A percentile compares a stretch with the other conserved stretches of the same genome.
These are phyloP conservation scores for Patiria miniata DNA, from an alignment of 35 echinoderm and acorn worm species.

Conservation along the genomic window DNA sequence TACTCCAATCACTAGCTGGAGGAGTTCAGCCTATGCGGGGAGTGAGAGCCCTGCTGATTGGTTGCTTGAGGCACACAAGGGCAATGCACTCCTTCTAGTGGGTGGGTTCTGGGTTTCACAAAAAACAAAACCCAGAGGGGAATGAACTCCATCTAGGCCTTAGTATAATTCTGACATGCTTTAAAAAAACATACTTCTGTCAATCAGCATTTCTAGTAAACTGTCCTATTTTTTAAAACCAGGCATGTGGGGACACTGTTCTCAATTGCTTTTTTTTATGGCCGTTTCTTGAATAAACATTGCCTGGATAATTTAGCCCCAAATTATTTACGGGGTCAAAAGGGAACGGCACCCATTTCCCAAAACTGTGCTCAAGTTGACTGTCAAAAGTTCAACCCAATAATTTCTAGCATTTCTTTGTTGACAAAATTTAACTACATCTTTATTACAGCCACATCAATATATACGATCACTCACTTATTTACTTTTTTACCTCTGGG, in stretches of 20 bases:
- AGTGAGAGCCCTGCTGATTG: conserved; percentile 6
- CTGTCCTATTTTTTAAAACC: conserved; percentile 9
- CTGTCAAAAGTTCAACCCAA: no score
- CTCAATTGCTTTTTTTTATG: background rate
- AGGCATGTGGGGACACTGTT: background rate
- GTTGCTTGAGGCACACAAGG: conserved; percentile 2
- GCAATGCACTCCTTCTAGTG: background rate
- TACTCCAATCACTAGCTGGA: background rate
- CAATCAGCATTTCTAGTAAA: conserved; percentile 14
- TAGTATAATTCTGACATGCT: background rate
- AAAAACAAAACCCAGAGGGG: background rate
- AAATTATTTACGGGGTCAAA: conserved; percentile 5
- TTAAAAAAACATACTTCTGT: background rate
- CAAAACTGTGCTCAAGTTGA: no score
- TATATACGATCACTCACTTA: no score
- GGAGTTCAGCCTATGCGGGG: background rate
- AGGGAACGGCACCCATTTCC: background rate
- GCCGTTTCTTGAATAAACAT: conserved; percentile 17
- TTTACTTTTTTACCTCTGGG: no score
- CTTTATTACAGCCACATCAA: no score
- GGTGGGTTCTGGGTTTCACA: conserved; percentile 4
- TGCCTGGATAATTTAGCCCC: background rate
- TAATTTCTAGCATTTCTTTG: no score
- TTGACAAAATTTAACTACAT: no score
- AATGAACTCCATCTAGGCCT: conserved; percentile 15